These are phyloP conservation scores for Leptobrachium leishanense DNA, from an alignment of 2,113 vertebrate species.

Conservation along the genomic window DNA sequence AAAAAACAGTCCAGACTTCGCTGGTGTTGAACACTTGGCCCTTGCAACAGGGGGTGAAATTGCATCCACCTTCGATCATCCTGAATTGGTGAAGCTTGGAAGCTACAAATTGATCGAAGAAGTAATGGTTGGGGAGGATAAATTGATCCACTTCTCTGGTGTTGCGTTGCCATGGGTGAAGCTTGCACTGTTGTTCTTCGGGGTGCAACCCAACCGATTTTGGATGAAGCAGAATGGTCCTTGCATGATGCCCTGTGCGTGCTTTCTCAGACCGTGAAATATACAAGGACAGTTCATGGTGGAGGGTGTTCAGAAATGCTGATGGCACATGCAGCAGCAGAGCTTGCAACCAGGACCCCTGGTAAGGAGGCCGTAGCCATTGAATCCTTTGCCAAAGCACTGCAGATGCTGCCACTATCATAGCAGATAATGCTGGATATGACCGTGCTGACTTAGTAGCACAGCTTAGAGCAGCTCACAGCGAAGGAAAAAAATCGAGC, in stretches of 20 bases:
- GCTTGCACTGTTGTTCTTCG: conserved; percentile 93
- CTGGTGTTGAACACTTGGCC: conserved; percentile 90
- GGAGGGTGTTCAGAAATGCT: conserved; percentile 99
- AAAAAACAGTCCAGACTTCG: too few species aligned
- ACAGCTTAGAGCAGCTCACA: conserved; percentile 93
- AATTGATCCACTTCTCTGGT: conserved; percentile 94
- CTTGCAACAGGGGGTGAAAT: conserved; percentile 98
- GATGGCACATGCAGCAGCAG: conserved; percentile 91
- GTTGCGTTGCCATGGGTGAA: conserved; percentile 89
- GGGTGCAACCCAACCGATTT: conserved; percentile 93
- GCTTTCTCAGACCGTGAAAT: conserved; percentile 91
- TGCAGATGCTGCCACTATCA: conserved; percentile 93
- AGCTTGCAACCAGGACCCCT: conserved; percentile 87
- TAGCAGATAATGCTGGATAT: conserved; percentile 96
- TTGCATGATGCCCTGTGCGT: conserved; percentile 96
- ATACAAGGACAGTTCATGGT: conserved; percentile 90
- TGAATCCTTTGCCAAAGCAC: conserved; percentile 94
- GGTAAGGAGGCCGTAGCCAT: conserved; percentile 97
- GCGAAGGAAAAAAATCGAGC: conserved; percentile 80
- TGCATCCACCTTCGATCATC: conserved; percentile 95
- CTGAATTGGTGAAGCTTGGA: conserved; percentile 92
- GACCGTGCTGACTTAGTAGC: conserved; percentile 95
- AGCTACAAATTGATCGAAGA: conserved; percentile 97
- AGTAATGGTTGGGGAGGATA: conserved; percentile 98
- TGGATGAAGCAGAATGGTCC: conserved; percentile 95